phyloP scores from a whole-genome alignment of 92 coral and sea anemone genomes.

The Isaurus tuberculatus region DNA sequence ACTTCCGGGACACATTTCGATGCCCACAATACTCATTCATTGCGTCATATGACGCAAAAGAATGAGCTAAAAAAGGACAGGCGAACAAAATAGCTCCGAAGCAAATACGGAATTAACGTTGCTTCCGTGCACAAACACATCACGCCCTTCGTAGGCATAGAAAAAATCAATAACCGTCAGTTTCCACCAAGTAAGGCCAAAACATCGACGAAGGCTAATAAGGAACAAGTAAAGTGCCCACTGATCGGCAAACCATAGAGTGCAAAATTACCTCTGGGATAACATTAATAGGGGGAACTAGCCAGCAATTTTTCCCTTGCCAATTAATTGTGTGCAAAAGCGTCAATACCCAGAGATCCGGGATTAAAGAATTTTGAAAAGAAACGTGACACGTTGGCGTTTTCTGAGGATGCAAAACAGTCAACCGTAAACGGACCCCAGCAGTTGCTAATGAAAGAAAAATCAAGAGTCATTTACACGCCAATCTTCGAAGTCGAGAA shows the following conservation, averaged over 20 bases:
- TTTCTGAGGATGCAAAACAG: conserved; percentile 56
- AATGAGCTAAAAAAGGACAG: no score
- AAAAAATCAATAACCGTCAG: neutral
- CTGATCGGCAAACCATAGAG: conserved; percentile 4
- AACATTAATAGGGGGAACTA: conserved; percentile 51
- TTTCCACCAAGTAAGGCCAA: neutral
- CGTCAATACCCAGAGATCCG: conserved; percentile 59
- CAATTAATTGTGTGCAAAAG: conserved; percentile 45
- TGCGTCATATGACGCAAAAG: no score
- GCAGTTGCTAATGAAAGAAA: conserved; percentile 32
- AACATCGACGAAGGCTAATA: neutral
- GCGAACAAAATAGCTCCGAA: no score
- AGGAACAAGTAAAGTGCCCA: neutral
- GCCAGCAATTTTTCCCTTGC: conserved; percentile 63
- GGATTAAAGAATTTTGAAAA: conserved; percentile 60
- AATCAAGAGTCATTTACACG: conserved; percentile 52
- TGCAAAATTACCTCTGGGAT: no score
- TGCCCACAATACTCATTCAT: no score
- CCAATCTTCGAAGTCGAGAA: conserved; percentile 50
- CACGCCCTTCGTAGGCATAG: neutral
- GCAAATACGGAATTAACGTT: no score
- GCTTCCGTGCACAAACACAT: neutral
- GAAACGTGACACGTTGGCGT: conserved; percentile 46
- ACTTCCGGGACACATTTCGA: no score
- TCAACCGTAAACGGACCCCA: conserved; percentile 64